Evolutionary conservation across 2,888 invertebrate genomes (phyloP), one percentile per base, ranked within the genome.

Genomic region (Eugnorisma glareosa): DNA sequence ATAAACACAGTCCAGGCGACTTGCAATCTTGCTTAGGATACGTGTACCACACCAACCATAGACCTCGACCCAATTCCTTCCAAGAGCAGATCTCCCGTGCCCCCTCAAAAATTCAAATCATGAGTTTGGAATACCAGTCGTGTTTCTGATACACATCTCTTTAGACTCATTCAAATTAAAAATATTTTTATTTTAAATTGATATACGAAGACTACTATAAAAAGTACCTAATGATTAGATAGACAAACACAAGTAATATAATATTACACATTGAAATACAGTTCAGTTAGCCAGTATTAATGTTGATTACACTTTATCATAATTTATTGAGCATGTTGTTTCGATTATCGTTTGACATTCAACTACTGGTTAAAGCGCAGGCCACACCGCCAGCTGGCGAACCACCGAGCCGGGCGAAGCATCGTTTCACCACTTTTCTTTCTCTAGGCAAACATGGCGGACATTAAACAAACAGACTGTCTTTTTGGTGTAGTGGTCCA

Each of bases 231-330:
- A 1, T 21, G 57, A 45, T 57, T 73, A 73, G 73, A 72, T 73
- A n/a, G n/a, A 54, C 31, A 54, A 31, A 31, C 40, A 5, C n/a
- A n/a, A n/a, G n/a, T n/a, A n/a, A n/a, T 54, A 73, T 73, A 73
- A n/a, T n/a, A 10, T 72, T 31, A 72, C 72, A 72, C 48, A 24
- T 40, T 43, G 28, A 18, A 13, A n/a, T n/a, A 71, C 40, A 35
- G n/a, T 72, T 57, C 73, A 24, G 73, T 57, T 57, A 43, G 54
- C 73, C 51, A 43, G 43, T 31, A 31, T 8, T 73, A 57, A 73
- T 73, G 73, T 73, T 73, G 73, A 73, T 73, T 73, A 35, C n/a
- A 31, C 13, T 73, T 73, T 73, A 73, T 73, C 73, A 73, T n/a
- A 35, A 73, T 73, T 73, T 73, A 73, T 73, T 43, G 57, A 28